Conservation (phyloP, 1,140 invertebrate genomes). For the Choristoneura fumiferana region DNA sequence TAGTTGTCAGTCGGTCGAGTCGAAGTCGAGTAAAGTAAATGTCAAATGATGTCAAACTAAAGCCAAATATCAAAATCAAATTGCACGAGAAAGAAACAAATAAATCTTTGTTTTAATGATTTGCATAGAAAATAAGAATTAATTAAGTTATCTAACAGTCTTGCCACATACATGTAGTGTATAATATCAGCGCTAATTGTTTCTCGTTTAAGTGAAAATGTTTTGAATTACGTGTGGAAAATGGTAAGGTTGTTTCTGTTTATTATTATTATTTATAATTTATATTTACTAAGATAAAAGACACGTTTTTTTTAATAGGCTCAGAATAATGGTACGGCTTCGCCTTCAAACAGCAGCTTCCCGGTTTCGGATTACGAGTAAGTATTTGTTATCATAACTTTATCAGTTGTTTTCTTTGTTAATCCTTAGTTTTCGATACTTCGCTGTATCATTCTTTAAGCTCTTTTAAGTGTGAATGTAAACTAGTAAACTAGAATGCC, state of each 20-base stretch:
- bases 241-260: slow-evolving; percentile 4
- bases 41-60: not conserved
- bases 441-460: no score
- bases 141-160: slow-evolving; percentile 5
- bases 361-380: slow-evolving; percentile 57
- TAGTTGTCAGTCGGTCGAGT: no score
- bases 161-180: not conserved
- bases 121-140: not conserved
- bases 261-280: slow-evolving; percentile 5
- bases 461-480: no score
- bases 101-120: not conserved
- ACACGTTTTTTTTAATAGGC: slow-evolving; percentile 37
- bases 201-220: not conserved
- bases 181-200: not conserved
- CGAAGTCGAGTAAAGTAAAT: not conserved
- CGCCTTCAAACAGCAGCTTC: slow-evolving; percentile 35
- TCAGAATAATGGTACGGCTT: slow-evolving; percentile 36
- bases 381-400: slow-evolving; percentile 34
- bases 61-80: not conserved
- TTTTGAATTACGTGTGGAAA: not conserved
- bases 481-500: no score
- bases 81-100: slow-evolving; percentile 5
- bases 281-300: slow-evolving; percentile 2
- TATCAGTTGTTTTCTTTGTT: slow-evolving; percentile 38
- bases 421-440: not conserved